phyloP scores from a whole-genome alignment of 2,113 vertebrate species.

The Paedocypris sp. region DNA sequence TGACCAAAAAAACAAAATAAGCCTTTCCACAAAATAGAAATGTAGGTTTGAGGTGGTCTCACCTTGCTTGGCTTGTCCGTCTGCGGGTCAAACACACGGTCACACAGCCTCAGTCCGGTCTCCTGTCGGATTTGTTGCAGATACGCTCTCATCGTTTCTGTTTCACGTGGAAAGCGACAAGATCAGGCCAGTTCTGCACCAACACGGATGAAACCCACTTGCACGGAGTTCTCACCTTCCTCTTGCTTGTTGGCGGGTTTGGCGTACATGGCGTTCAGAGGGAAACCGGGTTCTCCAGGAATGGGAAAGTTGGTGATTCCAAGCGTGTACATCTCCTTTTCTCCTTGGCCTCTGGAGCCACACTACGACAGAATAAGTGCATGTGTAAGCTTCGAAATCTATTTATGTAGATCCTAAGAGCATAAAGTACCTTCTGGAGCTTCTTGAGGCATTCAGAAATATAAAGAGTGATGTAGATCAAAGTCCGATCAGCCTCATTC shows the following conservation, averaged over 20 bases:
- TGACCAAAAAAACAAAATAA: no score
- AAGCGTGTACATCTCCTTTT: slow-evolving; percentile 97
- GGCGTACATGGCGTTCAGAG: slow-evolving; percentile 86
- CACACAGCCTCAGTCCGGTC: slow-evolving; percentile 87
- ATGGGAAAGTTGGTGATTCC: slow-evolving; percentile 98
- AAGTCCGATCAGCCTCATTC: slow-evolving; percentile 94
- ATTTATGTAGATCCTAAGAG: no score
- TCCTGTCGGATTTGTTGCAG: slow-evolving; percentile 96
- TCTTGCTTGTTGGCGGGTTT: slow-evolving; percentile 65
- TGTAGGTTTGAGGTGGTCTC: no score
- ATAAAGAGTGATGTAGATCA: slow-evolving; percentile 95
- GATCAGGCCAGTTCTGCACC: not conserved
- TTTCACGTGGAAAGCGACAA: not conserved
- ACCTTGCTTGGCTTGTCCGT: slow-evolving; percentile 98
- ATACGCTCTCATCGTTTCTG: slow-evolving; percentile 92
- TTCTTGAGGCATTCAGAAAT: slow-evolving; percentile 98
- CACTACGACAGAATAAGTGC: no score
- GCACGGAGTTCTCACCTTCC: slow-evolving; percentile 46
- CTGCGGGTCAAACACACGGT: slow-evolving; percentile 92
- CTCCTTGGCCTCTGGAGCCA: slow-evolving; percentile 87
- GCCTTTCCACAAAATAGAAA: no score
- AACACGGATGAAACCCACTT: not conserved
- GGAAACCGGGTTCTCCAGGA: slow-evolving; percentile 95
- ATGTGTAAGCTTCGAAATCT: no score
- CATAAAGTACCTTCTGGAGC: slow-evolving; percentile 96